Conservation (phyloP, 2,888 invertebrate species). For the Drosophila quinaria region DNA sequence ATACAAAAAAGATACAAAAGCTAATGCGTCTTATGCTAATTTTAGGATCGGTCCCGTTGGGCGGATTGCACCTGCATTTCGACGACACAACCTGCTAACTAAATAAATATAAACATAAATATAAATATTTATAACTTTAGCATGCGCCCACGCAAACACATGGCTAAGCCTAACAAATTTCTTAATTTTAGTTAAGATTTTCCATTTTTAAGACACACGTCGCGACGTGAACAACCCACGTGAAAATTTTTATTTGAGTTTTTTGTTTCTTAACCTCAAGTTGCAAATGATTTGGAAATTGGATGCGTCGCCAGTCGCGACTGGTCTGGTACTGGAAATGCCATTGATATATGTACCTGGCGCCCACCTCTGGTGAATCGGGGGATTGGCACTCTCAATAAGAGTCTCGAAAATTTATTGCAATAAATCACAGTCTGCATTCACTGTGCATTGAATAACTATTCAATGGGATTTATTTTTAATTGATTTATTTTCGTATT, state of each 20-base stretch:
- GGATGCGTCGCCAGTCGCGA: constrained; percentile 62
- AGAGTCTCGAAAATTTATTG: constrained; percentile 55
- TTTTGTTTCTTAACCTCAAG: constrained; percentile 34
- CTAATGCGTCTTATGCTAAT: constrained; percentile 52
- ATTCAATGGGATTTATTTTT: constrained; percentile 57
- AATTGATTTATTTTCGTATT: constrained; percentile 73
- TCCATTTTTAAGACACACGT: constrained; percentile 43
- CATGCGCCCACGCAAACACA: constrained; percentile 57
- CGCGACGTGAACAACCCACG: constrained; percentile 43
- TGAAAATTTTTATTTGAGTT: constrained; percentile 38
- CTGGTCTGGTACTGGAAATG: constrained; percentile 25
- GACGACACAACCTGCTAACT: constrained; percentile 19
- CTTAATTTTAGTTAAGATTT: constrained; percentile 52
- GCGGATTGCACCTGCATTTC: constrained; percentile 64
- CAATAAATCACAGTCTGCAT: constrained; percentile 60
- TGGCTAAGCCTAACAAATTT: constrained; percentile 39
- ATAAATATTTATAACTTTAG: constrained; percentile 70
- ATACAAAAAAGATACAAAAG: constrained; percentile 15
- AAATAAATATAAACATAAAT: constrained; percentile 12
- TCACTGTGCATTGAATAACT: constrained; percentile 23
- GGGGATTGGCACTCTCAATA: constrained; percentile 60
- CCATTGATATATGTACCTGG: constrained; percentile 25
- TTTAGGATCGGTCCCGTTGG: constrained; percentile 24
- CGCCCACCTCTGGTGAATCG: constrained; percentile 59
- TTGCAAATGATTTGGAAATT: constrained; percentile 65